Percentiles rank a stretch among this genome's conserved stretches.
Evolutionary conservation across 2,113 vertebrate genomes (phyloP).

Genomic region (Phalacrocorax pelagicus): DNA sequence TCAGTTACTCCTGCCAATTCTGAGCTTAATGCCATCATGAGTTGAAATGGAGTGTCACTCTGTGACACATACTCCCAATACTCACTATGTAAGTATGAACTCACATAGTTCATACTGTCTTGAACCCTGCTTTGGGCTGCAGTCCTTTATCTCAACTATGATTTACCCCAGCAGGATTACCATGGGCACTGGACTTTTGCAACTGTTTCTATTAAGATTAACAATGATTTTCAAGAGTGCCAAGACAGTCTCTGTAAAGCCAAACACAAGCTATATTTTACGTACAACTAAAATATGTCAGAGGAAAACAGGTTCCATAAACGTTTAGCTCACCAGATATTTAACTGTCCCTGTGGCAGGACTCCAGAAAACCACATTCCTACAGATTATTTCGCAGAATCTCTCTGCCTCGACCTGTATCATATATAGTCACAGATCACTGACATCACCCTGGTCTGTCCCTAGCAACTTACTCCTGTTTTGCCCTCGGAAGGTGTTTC

Average conservation of each 20-base stretch:
- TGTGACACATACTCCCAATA: background rate
- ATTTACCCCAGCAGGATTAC: background rate
- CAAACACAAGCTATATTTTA: background rate
- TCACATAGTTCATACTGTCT: background rate
- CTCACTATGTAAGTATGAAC: background rate
- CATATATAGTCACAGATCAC: background rate
- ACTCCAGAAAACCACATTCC: conserved; percentile 4
- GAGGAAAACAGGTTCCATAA: background rate
- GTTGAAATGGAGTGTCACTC: background rate
- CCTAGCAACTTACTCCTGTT: background rate
- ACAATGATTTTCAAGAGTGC: background rate
- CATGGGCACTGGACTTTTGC: background rate
- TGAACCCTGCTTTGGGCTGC: background rate
- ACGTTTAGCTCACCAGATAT: background rate
- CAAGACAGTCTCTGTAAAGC: background rate
- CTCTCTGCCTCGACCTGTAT: background rate
- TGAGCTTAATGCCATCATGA: background rate
- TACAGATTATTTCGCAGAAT: background rate
- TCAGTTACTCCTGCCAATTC: background rate
- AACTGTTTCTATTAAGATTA: background rate
- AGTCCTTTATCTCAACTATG: background rate
- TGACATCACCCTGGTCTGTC: background rate
- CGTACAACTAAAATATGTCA: background rate
- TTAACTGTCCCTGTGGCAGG: background rate
- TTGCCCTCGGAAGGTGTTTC: background rate